Evolutionary conservation across 2,888 invertebrate genomes (phyloP), one percentile per base, ranked within the genome.

Genomic region (Uloborus plumipes): DNA sequence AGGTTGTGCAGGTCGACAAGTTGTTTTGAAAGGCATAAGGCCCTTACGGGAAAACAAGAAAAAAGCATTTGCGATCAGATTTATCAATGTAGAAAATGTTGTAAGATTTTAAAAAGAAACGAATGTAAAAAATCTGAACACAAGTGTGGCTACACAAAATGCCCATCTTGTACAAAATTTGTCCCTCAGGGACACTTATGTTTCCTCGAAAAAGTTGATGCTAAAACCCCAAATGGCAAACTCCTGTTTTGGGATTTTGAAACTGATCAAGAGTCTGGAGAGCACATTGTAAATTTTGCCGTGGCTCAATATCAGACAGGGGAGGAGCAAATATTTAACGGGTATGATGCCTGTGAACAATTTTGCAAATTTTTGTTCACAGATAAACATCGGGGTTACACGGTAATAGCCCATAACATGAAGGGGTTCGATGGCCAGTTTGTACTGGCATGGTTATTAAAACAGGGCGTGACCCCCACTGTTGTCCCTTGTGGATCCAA

Each of bases 371-470:
- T 31, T n/a, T 15, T 64, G 1, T 31, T 64, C 4, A 7, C 2
- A 14, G 31, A 26, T 9, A 20, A 64, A 3, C 64, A 64, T 39
- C n/a, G 20, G 1, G 11, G n/a, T 7, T 16, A 15, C 20, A 55
- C 55, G n/a, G 55, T 15, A 18, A 20, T 55, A n/a, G 20, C 55
- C 20, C 16, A 55, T 20, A 55, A 55, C 0, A 55, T 55, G 55
- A 55, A 55, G 47, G 47, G 64, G 11, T 64, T 64, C 39, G 39
- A 61, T 14, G 61, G 20, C 6, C 61, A 61, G 15, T 61, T 61
- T 15, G 22, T 61, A 18, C 14, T 61, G 11, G 61, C 15, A 22
- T 20, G 22, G 61, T 9, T 61, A 11, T 26, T 61, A 61, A 22
- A 26, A 26, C 61, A 61, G 18, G 26, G 61, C 4, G 15, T 61